Base-by-base conservation (phyloP, 1,140 invertebrate species). In the Drosophila ohnishii region DNA sequence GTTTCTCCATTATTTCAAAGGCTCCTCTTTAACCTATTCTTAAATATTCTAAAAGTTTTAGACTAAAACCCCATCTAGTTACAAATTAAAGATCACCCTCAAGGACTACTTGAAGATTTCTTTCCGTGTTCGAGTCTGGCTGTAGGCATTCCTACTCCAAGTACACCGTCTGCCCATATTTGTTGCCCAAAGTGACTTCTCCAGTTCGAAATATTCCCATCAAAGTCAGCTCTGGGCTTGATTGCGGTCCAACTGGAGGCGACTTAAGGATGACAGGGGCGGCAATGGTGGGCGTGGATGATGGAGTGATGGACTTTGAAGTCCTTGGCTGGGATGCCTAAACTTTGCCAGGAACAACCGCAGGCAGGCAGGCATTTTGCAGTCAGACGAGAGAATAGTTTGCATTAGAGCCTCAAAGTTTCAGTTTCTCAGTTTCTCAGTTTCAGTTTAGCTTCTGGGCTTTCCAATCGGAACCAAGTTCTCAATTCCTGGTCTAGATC, bases 161-260 rank as follows among this genome's bases (percentile, higher is more conserved):
- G 22, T 22, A 22, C 30, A 4, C 30, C n/a, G 4, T 7, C 3
- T 6, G 1, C 10, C 10, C 30, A 8, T 19, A 13, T 22, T 9
- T 9, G 19, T 55, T 6, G 32, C 51, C 34, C 2, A 55, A 55
- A 55, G 51, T 55, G 76, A 73, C 57, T 74, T 78, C 37, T 39
- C n/a, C 37, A 55, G 37, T 59, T 63, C 51, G 25, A 56, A 77
- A 77, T 62, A 71, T 47, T 71, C 53, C 45, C 59, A 78, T 78
- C 66, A 71, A 66, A 47, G 64, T 53, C 74, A 75, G 48, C 65
- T 66, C 62, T 37, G 45, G 45, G 40, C 58, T 19, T 67, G 65
- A 67, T 67, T 67, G 62, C 65, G 65, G 45, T 66, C 25, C 34
- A 37, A 65, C 42, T 44, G 44, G 25, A 42, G 59, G 50, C 40